Evolutionary conservation across 2,888 invertebrate genomes (phyloP).

Genomic region (Corythucha ciliata): DNA sequence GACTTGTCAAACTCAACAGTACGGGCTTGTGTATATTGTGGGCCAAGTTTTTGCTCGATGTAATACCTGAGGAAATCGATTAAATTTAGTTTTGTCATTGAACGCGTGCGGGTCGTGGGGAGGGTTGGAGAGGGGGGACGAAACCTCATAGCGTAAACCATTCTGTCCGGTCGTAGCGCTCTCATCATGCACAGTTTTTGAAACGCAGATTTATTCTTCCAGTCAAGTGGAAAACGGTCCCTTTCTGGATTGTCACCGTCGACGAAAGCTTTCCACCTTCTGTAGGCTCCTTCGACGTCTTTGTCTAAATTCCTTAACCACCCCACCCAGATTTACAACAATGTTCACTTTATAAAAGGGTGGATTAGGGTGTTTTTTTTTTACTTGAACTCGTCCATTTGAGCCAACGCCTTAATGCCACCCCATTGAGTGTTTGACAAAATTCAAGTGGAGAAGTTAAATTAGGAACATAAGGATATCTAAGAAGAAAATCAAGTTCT

Average conservation of each 20-base stretch:
- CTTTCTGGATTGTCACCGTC: constrained; percentile 88
- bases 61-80: constrained; percentile 50
- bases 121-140: not conserved
- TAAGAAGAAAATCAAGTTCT: constrained; percentile 78
- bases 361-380: not conserved
- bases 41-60: constrained; percentile 79
- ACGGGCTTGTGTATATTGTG: constrained; percentile 69
- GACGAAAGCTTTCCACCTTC: constrained; percentile 85
- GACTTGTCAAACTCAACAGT: constrained; percentile 75
- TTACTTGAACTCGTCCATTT: constrained; percentile 57
- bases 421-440: constrained; percentile 70
- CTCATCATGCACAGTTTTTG: constrained; percentile 88
- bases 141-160: constrained; percentile 84
- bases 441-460: constrained; percentile 70
- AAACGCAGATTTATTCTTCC: constrained; percentile 80
- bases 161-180: constrained; percentile 80
- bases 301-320: constrained; percentile 65
- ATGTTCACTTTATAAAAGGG: not conserved
- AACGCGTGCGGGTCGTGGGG: not conserved
- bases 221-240: constrained; percentile 90
- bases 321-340: not conserved
- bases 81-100: not conserved
- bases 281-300: constrained; percentile 83
- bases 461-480: constrained; percentile 70
- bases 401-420: constrained; percentile 65